Evolutionary conservation across 2,888 invertebrate genomes (phyloP), one percentile per base, ranked within the genome.

Genomic region (Archips xylosteana): DNA sequence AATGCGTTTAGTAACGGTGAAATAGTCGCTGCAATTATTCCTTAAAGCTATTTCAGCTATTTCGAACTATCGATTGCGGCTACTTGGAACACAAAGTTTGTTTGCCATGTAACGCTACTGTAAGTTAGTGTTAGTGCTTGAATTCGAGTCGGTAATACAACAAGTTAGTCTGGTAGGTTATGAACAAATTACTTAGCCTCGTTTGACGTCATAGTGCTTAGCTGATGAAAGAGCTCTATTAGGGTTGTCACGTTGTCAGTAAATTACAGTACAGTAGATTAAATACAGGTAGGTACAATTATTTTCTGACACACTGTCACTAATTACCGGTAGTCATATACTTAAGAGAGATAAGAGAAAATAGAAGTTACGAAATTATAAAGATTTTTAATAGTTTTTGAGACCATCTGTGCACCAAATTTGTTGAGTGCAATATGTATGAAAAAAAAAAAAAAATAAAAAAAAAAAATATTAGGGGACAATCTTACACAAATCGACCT

Each of bases 51-150:
- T 45, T 69, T 65, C n/a, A 39, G 39, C 68, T 3, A 70, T 54
- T 69, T 65, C 12, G 60, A 32, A 65, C 60, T 70, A 65, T 74
- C 70, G 51, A 65, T 61, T 51, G 68, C 65, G 70, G 69, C 32
- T 51, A 65, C 51, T 59, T 23, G 12, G 15, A 39, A 13, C 71
- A 42, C 34, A 59, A 62, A 74, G 59, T 69, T 68, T 64, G 69
- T 51, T 51, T n/a, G 39, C n/a, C 54, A 54, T 49, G 49, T 49
- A 13, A 12, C n/a, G 15, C 15, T 8, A 64, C 9, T 68, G 57
- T 61, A 67, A 54, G 39, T 39, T 39, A 39, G 39, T 39, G 13
- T 70, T 65, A 74, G 69, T 51, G 42, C 61, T 60, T 59, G 59
- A 34, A 42, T 34, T 64, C 6, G 36, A 54, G 23, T 15, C 34